These are phyloP conservation scores for Pangasius larnaudii DNA, from an alignment of 2,797 vertebrate genomes.

Conservation along the genomic window DNA sequence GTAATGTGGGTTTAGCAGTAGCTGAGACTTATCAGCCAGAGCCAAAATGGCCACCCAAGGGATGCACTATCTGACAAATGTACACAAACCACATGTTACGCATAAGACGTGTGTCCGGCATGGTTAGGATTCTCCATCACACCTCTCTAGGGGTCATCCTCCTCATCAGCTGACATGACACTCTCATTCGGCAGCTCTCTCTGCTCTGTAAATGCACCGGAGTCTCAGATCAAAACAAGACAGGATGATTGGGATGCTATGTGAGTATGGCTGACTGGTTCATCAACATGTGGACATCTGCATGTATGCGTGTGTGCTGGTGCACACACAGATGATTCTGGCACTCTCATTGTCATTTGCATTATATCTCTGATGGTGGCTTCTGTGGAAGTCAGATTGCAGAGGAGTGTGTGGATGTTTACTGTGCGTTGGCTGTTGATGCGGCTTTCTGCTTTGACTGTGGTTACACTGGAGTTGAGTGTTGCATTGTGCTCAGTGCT, in stretches of 20 bases:
- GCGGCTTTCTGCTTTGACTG: constrained; percentile 10
- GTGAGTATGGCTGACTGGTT: constrained; percentile 32
- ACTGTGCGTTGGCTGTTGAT: constrained; percentile 14
- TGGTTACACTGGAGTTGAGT: constrained; percentile 9
- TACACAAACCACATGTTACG: constrained; percentile 41
- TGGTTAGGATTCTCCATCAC: constrained; percentile 31
- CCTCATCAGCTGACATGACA: constrained; percentile 27
- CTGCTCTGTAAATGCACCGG: not conserved
- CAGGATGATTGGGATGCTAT: constrained; percentile 20
- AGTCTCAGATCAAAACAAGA: constrained; percentile 23
- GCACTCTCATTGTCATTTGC: constrained; percentile 22
- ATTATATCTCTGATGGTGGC: constrained; percentile 19
- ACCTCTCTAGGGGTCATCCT: constrained; percentile 11
- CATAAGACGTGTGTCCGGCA: constrained; percentile 27
- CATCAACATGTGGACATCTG: constrained; percentile 2
- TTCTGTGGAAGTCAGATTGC: constrained; percentile 38
- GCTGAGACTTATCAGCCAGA: constrained; percentile 35
- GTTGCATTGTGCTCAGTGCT: constrained; percentile 24
- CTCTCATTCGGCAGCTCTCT: not conserved
- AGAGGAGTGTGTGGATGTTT: constrained; percentile 31
- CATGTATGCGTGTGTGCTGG: not conserved
- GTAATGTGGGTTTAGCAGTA: constrained; percentile 36
- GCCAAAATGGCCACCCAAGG: constrained; percentile 55
- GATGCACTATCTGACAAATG: constrained; percentile 42
- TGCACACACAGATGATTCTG: not conserved